Conservation (phyloP, 2,888 invertebrate genomes). For the Cataglyphis livida region DNA sequence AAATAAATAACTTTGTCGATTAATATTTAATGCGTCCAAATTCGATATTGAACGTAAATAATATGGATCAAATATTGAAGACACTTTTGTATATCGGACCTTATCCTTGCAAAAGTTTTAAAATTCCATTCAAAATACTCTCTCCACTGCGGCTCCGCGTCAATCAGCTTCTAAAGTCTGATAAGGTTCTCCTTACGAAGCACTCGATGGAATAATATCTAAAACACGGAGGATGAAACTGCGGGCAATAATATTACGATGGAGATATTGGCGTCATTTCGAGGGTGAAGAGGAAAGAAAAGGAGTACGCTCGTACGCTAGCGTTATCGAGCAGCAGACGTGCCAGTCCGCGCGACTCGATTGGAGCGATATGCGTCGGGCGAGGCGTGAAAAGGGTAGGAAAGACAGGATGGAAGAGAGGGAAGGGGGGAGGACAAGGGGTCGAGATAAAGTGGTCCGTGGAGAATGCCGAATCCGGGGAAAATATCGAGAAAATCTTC, state of each 20-base stretch:
- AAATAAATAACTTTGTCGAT: background rate
- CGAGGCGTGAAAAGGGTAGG: slow-evolving; percentile 37
- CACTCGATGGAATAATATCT: background rate
- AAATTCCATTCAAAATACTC: background rate
- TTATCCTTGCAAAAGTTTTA: slow-evolving; percentile 31
- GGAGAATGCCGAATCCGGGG: slow-evolving; percentile 49
- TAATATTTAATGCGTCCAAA: slow-evolving; percentile 34
- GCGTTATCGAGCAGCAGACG: slow-evolving; percentile 39
- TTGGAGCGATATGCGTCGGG: slow-evolving; percentile 43
- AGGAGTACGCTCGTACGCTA: slow-evolving; percentile 32
- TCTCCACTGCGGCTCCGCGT: background rate
- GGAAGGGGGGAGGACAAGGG: background rate
- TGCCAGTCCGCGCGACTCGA: slow-evolving; percentile 41
- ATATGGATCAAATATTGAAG: slow-evolving; percentile 1
- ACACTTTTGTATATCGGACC: background rate
- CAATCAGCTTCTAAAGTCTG: background rate
- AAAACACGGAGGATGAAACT: slow-evolving; percentile 16
- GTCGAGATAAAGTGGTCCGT: slow-evolving; percentile 54
- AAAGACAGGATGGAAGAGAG: background rate
- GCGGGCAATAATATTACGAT: slow-evolving; percentile 35
- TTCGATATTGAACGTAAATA: background rate
- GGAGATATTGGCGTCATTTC: slow-evolving; percentile 17
- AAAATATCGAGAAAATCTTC: slow-evolving; percentile 51
- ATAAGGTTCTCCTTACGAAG: background rate
- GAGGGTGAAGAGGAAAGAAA: background rate